These are phyloP conservation scores for Notocelia uddmanniana DNA, from an alignment of 2,888 invertebrate genomes.

Conservation along the genomic window DNA sequence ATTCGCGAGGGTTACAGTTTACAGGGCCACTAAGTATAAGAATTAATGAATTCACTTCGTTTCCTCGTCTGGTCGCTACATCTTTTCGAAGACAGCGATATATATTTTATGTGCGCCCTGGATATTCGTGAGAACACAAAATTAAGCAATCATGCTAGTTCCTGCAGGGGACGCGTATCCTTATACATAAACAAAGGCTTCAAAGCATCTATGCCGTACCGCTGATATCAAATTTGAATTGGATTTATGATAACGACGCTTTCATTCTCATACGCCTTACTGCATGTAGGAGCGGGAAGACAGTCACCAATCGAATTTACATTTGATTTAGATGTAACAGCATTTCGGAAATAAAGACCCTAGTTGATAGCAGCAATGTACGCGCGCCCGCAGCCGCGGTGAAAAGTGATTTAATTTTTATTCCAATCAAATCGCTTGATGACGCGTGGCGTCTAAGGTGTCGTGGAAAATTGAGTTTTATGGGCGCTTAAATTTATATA, in stretches of 20 bases:
- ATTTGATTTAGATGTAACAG: background rate
- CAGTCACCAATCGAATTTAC: background rate
- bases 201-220: slow-evolving; percentile 23
- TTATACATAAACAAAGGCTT: slow-evolving; percentile 54
- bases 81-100: too few relatives aligned
- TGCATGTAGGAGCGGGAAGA: background rate
- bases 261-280: background rate
- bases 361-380: slow-evolving; percentile 53
- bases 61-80: too few relatives aligned
- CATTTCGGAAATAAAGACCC: background rate
- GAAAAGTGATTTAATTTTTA: slow-evolving; percentile 47
- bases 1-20: too few relatives aligned
- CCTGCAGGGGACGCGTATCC: slow-evolving; percentile 47
- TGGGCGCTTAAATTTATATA: slow-evolving; percentile 15
- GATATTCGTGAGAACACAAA: background rate
- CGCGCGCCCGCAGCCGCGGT: slow-evolving; percentile 36
- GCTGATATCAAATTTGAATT: background rate
- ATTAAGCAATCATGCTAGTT: slow-evolving; percentile 11
- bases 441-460: slow-evolving; percentile 40
- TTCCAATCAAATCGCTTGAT: slow-evolving; percentile 41
- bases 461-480: slow-evolving; percentile 29
- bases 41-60: too few relatives aligned
- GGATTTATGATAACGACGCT: background rate
- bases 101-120: too few relatives aligned
- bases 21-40: too few relatives aligned